Percentiles rank a stretch among this genome's conserved stretches.
These are phyloP conservation scores for Pteromalus puparum DNA, from an alignment of 1,140 invertebrate genomes.

Conservation along the genomic window DNA sequence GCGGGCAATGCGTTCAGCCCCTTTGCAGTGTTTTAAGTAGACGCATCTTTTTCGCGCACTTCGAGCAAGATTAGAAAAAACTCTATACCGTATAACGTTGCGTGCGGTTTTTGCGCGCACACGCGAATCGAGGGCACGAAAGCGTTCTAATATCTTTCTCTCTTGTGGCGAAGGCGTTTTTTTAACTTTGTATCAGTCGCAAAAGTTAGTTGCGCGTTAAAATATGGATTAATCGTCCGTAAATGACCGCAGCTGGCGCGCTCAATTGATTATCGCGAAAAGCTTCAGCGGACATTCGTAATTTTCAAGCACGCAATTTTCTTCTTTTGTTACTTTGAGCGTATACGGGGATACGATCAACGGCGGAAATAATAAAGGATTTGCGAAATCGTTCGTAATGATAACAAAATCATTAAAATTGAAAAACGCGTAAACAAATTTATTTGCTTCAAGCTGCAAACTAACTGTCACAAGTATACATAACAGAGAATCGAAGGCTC, in stretches of 20 bases:
- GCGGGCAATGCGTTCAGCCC: neutral
- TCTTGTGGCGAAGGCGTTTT: neutral
- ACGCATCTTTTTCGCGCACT: neutral
- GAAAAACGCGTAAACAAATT: slow-evolving; percentile 35
- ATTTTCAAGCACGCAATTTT: neutral
- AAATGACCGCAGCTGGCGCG: slow-evolving; percentile 14
- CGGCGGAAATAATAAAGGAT: slow-evolving; percentile 10
- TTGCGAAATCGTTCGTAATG: neutral
- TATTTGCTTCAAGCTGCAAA: slow-evolving; percentile 38
- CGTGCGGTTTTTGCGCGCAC: neutral
- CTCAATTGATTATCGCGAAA: neutral
- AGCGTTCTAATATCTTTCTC: slow-evolving; percentile 11
- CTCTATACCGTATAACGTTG: neutral
- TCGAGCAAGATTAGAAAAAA: neutral
- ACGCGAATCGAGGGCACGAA: slow-evolving; percentile 7
- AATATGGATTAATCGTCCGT: slow-evolving; percentile 21
- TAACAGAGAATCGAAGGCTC: slow-evolving; percentile 31
- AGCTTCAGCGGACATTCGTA: neutral
- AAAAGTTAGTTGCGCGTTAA: slow-evolving; percentile 39
- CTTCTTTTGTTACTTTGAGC: slow-evolving; percentile 1
- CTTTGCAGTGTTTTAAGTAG: neutral
- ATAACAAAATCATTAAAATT: slow-evolving; percentile 40
- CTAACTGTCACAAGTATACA: slow-evolving; percentile 28
- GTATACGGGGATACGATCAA: neutral
- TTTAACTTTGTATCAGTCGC: slow-evolving; percentile 28